Evolutionary conservation across 1,140 invertebrate species (phyloP), one percentile per base, ranked within the genome.

Genomic region (Anoplolepis gracilipes): DNA sequence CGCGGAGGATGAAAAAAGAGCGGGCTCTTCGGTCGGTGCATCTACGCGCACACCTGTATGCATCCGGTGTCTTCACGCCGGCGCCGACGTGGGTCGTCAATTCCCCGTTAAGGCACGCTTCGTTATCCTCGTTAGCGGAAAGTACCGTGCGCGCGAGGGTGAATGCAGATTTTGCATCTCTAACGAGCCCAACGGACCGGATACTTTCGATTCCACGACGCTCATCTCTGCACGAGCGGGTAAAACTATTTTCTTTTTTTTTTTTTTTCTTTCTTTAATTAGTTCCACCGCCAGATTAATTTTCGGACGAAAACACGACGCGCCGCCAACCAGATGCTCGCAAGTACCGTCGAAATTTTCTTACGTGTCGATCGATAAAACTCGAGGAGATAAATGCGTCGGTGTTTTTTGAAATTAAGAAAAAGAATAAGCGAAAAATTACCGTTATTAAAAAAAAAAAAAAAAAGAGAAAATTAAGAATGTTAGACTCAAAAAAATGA

Each of bases 91-190:
- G 55, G 72, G 46, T 85, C 81, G 72, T 84, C 76, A 77, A 59
- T 64, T 81, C 59, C 61, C 87, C 84, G 87, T 86, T 88, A 88
- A 86, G 84, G 67, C 81, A 89, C 87, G 85, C 88, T 88, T 86
- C 76, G 88, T 84, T 86, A 77, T 84, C 78, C 78, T 88, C 72
- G 78, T 89, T 88, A 88, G 62, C 55, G 64, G 57, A 81, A 88
- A 88, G 70, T 84, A 70, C 57, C 57, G 67, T 7, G 64, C 30
- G 79, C n/a, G 42, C 46, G 36, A 16, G 49, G 16, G 79, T 7
- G 62, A 65, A 70, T 28, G 69, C 69, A 55, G 69, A 85, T 73
- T 72, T 69, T 69, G 64, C 57, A 30, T 65, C 33, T 39, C 64
- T 76, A 88, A 81, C 64, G 84, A 82, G 70, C 69, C 42, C 72